Evolutionary conservation across 2,113 vertebrate species (phyloP).

Genomic region (Amphilophus citrinellus): DNA sequence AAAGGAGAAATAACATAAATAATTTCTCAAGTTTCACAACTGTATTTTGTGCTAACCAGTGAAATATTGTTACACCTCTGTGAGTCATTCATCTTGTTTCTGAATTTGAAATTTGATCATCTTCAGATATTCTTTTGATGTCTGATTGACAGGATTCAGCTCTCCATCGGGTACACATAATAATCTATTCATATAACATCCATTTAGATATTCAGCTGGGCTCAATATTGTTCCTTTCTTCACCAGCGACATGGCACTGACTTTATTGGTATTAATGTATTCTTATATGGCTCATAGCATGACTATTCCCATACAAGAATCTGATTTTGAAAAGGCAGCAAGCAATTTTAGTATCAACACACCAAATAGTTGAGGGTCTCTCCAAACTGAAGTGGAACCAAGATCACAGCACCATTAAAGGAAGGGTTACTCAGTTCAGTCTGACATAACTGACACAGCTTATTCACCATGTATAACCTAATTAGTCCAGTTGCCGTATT

Average conservation of each 20-base stretch:
- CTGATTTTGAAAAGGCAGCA: too few relatives aligned
- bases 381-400: neutral
- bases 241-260: neutral
- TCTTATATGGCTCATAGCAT: too few relatives aligned
- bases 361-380: neutral
- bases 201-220: neutral
- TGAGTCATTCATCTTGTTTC: neutral
- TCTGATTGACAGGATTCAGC: neutral
- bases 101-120: neutral
- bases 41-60: neutral
- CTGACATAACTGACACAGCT: conserved; percentile 12
- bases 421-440: neutral
- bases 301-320: too few relatives aligned
- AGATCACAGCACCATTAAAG: neutral
- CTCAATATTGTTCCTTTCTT: neutral
- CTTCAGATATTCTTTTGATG: neutral
- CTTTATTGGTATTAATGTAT: neutral
- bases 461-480: conserved; percentile 10
- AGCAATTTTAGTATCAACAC: too few relatives aligned
- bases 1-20: neutral
- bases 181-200: neutral
- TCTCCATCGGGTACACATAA: neutral
- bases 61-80: neutral
- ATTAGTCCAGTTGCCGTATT: neutral
- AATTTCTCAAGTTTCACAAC: neutral